Evolutionary conservation across 2,113 vertebrate species (phyloP).

Genomic region (Desmodus rotundus): DNA sequence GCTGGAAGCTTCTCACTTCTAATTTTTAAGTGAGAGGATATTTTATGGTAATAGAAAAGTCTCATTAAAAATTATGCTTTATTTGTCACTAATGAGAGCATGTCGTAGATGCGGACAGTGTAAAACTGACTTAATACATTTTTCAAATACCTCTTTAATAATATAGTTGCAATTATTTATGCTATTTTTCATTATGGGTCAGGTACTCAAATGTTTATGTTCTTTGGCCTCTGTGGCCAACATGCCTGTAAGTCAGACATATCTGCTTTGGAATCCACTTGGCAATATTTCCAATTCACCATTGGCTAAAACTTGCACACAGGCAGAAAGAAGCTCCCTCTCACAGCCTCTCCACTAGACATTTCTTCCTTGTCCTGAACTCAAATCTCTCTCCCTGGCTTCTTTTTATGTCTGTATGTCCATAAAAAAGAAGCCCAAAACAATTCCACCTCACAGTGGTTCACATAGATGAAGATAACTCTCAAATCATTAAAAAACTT

Average conservation of each 20-base stretch:
- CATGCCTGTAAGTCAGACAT: neutral
- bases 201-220: neutral
- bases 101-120: neutral
- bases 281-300: neutral
- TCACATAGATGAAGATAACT: neutral
- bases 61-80: neutral
- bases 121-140: neutral
- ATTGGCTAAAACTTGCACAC: neutral
- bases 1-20: too few relatives aligned
- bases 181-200: neutral
- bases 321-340: neutral
- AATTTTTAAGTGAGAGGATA: neutral
- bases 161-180: neutral
- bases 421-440: neutral
- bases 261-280: neutral
- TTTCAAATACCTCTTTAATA: neutral
- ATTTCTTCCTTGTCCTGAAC: neutral
- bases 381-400: neutral
- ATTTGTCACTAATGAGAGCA: neutral
- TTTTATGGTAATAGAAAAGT: neutral
- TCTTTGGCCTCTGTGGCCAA: neutral
- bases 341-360: neutral
- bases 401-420: neutral
- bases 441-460: fast-evolving
- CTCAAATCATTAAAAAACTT: neutral